These are phyloP conservation scores for Parnassius apollo DNA, from an alignment of 2,888 invertebrate genomes.

Conservation along the genomic window DNA sequence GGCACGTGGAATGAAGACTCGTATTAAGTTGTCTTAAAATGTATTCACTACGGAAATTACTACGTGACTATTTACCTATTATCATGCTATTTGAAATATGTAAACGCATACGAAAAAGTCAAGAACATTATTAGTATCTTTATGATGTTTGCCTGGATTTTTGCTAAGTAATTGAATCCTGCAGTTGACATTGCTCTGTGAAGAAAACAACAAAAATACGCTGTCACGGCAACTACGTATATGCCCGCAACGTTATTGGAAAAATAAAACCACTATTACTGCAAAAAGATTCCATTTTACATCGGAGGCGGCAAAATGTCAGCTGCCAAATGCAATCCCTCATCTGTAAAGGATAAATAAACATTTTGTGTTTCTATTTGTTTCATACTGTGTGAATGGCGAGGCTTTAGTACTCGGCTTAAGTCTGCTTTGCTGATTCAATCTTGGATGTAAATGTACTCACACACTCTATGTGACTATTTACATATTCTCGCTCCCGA, in stretches of 20 bases:
- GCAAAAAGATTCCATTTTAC: conserved; percentile 17
- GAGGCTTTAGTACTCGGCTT: not conserved
- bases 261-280: conserved; percentile 16
- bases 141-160: no score
- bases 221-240: not conserved
- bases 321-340: conserved; percentile 18
- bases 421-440: conserved; percentile 6
- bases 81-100: no score
- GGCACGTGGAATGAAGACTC: no score
- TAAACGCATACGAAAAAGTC: no score
- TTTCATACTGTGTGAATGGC: not conserved
- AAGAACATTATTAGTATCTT: no score
- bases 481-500: not conserved
- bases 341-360: conserved; percentile 21
- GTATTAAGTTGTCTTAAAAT: no score
- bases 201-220: no score
- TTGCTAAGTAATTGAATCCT: no score
- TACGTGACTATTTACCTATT: no score
- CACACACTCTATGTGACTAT: conserved; percentile 1
- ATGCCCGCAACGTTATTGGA: conserved; percentile 4
- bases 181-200: no score
- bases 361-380: conserved; percentile 20
- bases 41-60: no score
- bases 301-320: conserved; percentile 5
- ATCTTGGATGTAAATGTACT: conserved; percentile 10